These are phyloP conservation scores for Atherinosoma microstoma DNA, from an alignment of 2,797 vertebrate genomes.

Conservation along the genomic window DNA sequence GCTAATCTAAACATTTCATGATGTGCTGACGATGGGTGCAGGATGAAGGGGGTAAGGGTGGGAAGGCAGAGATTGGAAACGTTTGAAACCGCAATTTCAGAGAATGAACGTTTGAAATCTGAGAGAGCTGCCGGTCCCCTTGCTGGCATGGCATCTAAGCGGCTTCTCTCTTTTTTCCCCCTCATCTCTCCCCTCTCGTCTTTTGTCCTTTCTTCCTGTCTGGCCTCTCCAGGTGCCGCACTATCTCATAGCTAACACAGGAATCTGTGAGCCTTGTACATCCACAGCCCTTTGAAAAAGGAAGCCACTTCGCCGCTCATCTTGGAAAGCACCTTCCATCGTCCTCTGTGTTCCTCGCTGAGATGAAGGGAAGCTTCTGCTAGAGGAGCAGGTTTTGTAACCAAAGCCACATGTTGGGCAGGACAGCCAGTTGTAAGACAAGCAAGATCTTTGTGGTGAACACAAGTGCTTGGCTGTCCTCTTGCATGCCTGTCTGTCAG, in stretches of 20 bases:
- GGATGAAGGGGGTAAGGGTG: conserved; percentile 29
- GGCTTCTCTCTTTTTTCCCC: conserved; percentile 47
- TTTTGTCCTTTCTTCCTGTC: conserved; percentile 71
- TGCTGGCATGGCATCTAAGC: conserved; percentile 75
- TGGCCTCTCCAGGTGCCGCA: conserved; percentile 73
- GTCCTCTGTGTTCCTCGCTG: conserved; percentile 72
- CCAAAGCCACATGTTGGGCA: conserved; percentile 81
- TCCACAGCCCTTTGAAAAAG: conserved; percentile 75
- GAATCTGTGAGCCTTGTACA: conserved; percentile 71
- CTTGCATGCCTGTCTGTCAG: conserved; percentile 80
- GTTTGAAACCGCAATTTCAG: conserved; percentile 69
- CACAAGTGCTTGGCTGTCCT: conserved; percentile 84
- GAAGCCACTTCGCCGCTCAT: conserved; percentile 71
- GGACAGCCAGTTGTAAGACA: conserved; percentile 80
- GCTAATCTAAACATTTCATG: conserved; percentile 64
- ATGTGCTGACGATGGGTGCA: conserved; percentile 59
- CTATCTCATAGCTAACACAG: conserved; percentile 76
- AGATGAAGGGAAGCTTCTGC: conserved; percentile 73
- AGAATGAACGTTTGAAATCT: conserved; percentile 70
- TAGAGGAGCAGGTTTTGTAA: conserved; percentile 77
- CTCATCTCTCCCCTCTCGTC: conserved; percentile 53
- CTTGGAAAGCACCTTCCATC: conserved; percentile 76
- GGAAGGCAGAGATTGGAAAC: conserved; percentile 40
- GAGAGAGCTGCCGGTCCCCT: conserved; percentile 59
- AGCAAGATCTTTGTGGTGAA: conserved; percentile 85